Percentiles rank a stretch among this genome's conserved stretches.
These are phyloP conservation scores for Notoglanidium macrostoma DNA, from an alignment of 2,797 vertebrate species.

Conservation along the genomic window DNA sequence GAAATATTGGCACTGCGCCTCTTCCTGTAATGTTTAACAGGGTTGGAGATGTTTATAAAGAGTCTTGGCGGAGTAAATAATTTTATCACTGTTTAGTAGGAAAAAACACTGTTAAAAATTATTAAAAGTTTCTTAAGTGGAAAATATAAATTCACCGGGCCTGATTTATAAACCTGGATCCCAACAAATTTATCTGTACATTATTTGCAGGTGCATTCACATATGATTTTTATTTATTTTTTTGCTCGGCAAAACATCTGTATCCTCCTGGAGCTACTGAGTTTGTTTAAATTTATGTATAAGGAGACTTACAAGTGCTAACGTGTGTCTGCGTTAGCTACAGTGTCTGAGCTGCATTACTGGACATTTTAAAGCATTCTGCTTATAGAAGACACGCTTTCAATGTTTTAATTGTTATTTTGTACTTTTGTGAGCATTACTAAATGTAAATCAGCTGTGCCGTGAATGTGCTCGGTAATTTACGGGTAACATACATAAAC, in stretches of 20 bases:
- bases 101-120: background rate
- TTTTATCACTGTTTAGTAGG: background rate
- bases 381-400: background rate
- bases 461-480: background rate
- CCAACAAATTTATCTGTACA: background rate
- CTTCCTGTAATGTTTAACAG: background rate
- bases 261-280: background rate
- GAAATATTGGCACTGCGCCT: background rate
- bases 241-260: background rate
- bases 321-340: background rate
- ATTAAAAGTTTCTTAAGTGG: background rate
- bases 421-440: background rate
- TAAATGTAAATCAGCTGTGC: background rate
- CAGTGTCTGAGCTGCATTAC: background rate
- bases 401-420: background rate
- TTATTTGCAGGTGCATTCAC: background rate
- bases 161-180: background rate
- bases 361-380: background rate
- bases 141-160: background rate
- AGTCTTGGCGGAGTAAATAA: background rate
- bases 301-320: background rate
- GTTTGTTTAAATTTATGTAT: background rate
- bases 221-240: background rate
- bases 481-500: background rate
- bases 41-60: background rate